A percentile compares a stretch with the other conserved stretches of the same genome.
These are phyloP conservation scores for Camponotus fellah DNA, from an alignment of 2,888 invertebrate species.

Conservation along the genomic window DNA sequence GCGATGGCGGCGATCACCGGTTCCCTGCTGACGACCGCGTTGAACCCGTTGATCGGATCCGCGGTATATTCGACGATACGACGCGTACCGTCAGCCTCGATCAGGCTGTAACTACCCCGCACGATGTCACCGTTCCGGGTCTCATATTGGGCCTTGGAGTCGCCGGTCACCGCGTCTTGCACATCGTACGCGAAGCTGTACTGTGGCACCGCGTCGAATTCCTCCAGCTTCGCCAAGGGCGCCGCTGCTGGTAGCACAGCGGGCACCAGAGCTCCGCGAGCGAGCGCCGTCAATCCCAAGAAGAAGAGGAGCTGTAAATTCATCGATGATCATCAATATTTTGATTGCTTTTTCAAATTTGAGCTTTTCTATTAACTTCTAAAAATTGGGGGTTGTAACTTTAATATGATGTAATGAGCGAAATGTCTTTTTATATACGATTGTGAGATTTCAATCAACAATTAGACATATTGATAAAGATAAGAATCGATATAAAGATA, in stretches of 20 bases:
- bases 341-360: neutral
- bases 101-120: constrained; percentile 81
- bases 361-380: neutral
- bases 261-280: constrained; percentile 85
- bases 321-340: neutral
- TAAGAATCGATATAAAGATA: neutral
- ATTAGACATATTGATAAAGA: neutral
- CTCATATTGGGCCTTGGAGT: constrained; percentile 83
- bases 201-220: constrained; percentile 79
- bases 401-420: neutral
- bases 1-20: constrained; percentile 82
- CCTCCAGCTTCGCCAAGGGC: constrained; percentile 78
- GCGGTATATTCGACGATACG: constrained; percentile 83
- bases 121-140: constrained; percentile 81
- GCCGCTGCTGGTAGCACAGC: constrained; percentile 69
- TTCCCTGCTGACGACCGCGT: constrained; percentile 84
- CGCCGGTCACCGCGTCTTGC: constrained; percentile 81
- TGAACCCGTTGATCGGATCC: constrained; percentile 82
- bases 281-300: constrained; percentile 84
- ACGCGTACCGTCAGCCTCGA: constrained; percentile 82
- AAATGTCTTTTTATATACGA: neutral
- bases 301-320: constrained; percentile 82
- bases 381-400: neutral
- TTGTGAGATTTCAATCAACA: neutral
- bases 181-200: constrained; percentile 83